Conservation (phyloP, 2,113 vertebrate genomes). For the Charina bottae region DNA sequence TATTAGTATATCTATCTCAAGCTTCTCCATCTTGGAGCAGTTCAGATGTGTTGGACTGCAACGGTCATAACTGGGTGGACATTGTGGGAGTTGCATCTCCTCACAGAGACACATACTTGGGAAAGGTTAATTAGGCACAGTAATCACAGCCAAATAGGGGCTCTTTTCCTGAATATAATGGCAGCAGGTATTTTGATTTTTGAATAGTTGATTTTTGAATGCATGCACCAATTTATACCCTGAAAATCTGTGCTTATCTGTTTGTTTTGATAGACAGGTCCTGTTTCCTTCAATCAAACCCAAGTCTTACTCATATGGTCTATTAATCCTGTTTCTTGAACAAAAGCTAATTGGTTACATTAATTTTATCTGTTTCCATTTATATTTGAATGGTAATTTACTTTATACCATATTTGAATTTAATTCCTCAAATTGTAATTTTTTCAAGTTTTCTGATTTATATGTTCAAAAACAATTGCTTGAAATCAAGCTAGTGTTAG, state of each 20-base stretch:
- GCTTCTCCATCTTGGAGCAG: no score
- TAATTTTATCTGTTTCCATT: background rate
- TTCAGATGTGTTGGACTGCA: no score
- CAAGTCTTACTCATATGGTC: background rate
- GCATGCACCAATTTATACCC: background rate
- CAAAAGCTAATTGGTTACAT: background rate
- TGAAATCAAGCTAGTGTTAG: background rate
- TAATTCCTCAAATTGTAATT: background rate
- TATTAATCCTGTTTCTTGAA: background rate
- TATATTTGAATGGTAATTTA: background rate
- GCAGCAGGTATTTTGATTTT: background rate
- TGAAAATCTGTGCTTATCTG: background rate
- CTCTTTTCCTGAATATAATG: background rate
- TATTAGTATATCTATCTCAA: no score
- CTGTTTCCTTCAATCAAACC: background rate
- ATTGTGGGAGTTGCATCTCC: no score
- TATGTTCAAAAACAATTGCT: background rate
- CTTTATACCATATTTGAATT: background rate
- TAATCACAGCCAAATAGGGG: no score
- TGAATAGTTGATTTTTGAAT: background rate
- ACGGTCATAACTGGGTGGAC: no score
- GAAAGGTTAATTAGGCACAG: no score
- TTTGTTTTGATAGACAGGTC: background rate
- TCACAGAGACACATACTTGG: no score
- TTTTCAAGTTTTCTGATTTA: background rate